A percentile compares a stretch with the other conserved stretches of the same genome.
Evolutionary conservation across 2,797 vertebrate genomes (phyloP).

Genomic region (Phalanger gymnotis): DNA sequence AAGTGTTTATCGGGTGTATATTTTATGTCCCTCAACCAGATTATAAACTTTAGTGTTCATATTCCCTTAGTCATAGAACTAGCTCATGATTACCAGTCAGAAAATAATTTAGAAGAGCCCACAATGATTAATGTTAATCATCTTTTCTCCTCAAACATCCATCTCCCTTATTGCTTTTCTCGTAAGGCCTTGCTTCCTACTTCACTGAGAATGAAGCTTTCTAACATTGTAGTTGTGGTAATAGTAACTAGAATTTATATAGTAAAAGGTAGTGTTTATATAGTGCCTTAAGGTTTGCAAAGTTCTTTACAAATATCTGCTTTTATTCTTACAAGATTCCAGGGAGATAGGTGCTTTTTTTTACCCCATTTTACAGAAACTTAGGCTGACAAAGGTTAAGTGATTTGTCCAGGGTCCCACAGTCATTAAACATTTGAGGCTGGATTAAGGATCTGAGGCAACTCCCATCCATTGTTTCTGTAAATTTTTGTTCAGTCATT

Average conservation of each 20-base stretch:
- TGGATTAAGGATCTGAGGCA: not conserved
- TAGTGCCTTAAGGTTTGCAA: not conserved
- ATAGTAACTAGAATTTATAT: too few species aligned
- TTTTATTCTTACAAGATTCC: too few species aligned
- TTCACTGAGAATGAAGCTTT: not conserved
- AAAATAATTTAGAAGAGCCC: not conserved
- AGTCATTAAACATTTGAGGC: not conserved
- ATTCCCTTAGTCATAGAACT: not conserved
- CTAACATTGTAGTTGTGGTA: not conserved
- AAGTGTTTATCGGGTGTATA: constrained; percentile 13
- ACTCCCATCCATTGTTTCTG: not conserved
- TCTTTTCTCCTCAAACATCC: not conserved
- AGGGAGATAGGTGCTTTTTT: not conserved
- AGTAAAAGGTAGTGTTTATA: not conserved
- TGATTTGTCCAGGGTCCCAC: not conserved
- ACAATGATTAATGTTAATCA: not conserved
- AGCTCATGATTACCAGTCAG: not conserved
- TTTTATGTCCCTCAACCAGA: not conserved
- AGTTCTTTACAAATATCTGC: not conserved
- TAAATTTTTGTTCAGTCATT: too few species aligned
- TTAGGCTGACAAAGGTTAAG: not conserved
- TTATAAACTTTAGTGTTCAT: not conserved
- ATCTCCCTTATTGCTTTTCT: not conserved
- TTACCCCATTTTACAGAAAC: not conserved
- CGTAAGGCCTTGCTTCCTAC: not conserved